Evolutionary conservation across 2,888 invertebrate species (phyloP), one percentile per base, ranked within the genome.

Genomic region (Hymenopus coronatus): DNA sequence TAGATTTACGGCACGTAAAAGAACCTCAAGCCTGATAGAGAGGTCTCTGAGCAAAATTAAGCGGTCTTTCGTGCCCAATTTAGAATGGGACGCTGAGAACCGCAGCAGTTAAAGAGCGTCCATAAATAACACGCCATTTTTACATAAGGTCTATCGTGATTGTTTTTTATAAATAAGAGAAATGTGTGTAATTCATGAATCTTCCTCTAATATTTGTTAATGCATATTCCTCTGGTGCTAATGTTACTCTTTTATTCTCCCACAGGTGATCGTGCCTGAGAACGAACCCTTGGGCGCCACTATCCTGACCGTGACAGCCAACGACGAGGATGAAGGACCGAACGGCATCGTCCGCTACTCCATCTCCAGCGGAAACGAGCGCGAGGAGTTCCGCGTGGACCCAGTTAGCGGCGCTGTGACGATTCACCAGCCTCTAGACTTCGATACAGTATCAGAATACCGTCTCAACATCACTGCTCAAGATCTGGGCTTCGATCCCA

Each of bases 281-380:
- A 98, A 98, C 93, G 98, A 98, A 92, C 97, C 97, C 0, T 94
- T 98, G 0, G 97, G 98, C 2, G 96, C 97, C 1, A 96, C 97
- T 0, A 97, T 99, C 91, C 93, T 98, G 6, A 97, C 97, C 0
- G 96, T 99, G 0, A 96, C 95, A 90, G 98, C 98, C 6, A 96
- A 96, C 0, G 99, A 99, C 92, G 95, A 95, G 90, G 99, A 99
- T 92, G 94, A 94, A 91, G 98, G 98, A 0, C 97, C 98, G 0
- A 99, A 99, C 92, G 98, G 98, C 8, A 96, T 98, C 94, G 94
- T 99, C 0, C 94, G 96, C 15, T 99, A 98, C 93, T 94, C 95
- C 83, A 98, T 98, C 91, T 96, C 97, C 0, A 96, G 96, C 46
- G 98, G 98, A 27, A 98, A 98, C 92, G 96, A 96, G 90, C 88